Percentiles rank a stretch among this genome's conserved stretches.
Evolutionary conservation across 1,140 invertebrate species (phyloP).

Genomic region (Bombus sylvicola): DNA sequence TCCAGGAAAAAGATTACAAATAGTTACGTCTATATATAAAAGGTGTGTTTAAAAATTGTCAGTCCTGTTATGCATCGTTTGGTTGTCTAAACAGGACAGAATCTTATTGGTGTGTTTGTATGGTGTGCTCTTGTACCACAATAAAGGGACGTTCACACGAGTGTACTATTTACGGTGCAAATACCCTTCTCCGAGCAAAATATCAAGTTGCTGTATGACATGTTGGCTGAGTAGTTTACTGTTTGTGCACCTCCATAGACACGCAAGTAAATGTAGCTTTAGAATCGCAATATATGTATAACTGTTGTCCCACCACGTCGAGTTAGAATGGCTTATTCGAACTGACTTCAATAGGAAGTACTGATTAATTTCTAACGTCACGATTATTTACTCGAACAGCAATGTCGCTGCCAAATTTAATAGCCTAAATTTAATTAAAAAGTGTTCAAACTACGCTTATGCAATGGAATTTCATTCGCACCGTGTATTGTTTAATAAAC

Average conservation of each 20-base stretch:
- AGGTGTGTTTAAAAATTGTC: neutral
- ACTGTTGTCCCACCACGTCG: neutral
- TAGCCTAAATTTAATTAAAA: neutral
- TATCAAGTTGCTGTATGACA: constrained; percentile 6
- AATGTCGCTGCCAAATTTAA: neutral
- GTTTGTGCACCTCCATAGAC: constrained; percentile 42
- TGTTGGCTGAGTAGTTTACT: constrained; percentile 50
- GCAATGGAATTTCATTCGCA: neutral
- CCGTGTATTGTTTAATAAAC: constrained; percentile 26
- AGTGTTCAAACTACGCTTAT: neutral
- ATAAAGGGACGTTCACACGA: constrained; percentile 58
- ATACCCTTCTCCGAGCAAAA: constrained; percentile 14
- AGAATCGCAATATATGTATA: neutral
- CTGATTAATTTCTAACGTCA: constrained; percentile 2
- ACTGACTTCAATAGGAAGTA: constrained; percentile 49
- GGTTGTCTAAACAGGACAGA: neutral
- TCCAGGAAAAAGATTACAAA: neutral
- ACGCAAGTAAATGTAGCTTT: constrained; percentile 34
- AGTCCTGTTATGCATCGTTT: neutral
- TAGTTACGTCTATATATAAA: constrained; percentile 28
- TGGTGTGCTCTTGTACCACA: constrained; percentile 40
- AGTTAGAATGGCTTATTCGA: constrained; percentile 44
- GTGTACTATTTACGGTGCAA: constrained; percentile 35
- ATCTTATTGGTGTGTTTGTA: constrained; percentile 28
- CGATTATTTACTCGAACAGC: neutral